Evolutionary conservation across 2,888 invertebrate genomes (phyloP), one percentile per base, ranked within the genome.

Genomic region (Rhyacophila evoluta): DNA sequence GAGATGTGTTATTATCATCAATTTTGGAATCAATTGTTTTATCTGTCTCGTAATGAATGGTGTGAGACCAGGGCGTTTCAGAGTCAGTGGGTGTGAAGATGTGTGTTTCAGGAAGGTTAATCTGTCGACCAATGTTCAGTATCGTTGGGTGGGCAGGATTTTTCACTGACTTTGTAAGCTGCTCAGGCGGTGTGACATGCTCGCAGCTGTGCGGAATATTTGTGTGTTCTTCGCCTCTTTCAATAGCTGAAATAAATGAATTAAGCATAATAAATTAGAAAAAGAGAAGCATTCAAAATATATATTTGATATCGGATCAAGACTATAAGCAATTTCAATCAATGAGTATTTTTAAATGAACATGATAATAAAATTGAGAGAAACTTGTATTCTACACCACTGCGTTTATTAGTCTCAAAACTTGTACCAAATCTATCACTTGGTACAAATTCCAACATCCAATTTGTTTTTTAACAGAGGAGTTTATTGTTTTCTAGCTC

Each of bases 61-160:
- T 90, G 85, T 89, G 89, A 33, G 89, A 89, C 81, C 89, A 86
- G 33, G 90, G 90, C 75, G 87, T 89, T 85, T 89, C 89, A 0
- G 89, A 90, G 84, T 90, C 89, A 29, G 89, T 89, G 2, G 90
- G 90, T 76, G 90, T 90, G 83, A 89, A 90, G 75, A 90, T 90
- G 83, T 90, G 90, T 27, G 90, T 90, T 80, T 90, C 90, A 8
- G 90, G 89, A 79, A 90, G 85, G 83, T 85, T 89, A 73, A 89
- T 89, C 84, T 90, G 89, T 71, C 89, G 88, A 83, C 89, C 89
- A 29, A 89, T 86, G 83, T 85, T 86, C 74, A 89, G 83, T 55
- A 88, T 86, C 78, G 84, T 87, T 27, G 89, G 87, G 83, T 86
- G 89, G 82, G 87, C 19, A 2, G 55, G 85, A 83, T 88, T 76